Evolutionary conservation across 2,888 invertebrate genomes (phyloP), one percentile per base, ranked within the genome.

Genomic region (Limenitis arthemis): DNA sequence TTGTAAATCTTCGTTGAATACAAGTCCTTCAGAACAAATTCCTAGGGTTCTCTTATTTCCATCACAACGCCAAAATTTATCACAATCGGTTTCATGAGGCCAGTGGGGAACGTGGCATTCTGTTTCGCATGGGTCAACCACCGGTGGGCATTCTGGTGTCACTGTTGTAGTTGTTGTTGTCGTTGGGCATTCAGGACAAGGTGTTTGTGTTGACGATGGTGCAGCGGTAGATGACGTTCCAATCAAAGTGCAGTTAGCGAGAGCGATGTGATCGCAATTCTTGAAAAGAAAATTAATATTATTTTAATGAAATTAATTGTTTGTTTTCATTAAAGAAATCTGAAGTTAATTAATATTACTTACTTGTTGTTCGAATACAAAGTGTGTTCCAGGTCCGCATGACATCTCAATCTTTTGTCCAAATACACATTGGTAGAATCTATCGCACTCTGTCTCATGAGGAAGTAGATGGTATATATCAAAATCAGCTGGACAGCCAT

Each of bases 31-130:
- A 1, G 80, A 59, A 56, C 85, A 86, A 0, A 62, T 54, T 0
- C 65, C 63, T 30, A 79, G 32, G 12, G 69, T 61, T 1, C 70
- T 61, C 0, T 53, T 51, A 0, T 67, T 49, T 0, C 75, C 77
- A 4, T 72, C 64, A 44, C 85, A 86, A 0, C 65, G 55, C 74
- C 76, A 85, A 69, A 68, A 85, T 44, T 83, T 84, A 56, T 83
- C 78, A 38, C 85, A 83, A 28, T 78, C 77, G 0, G 61, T 68
- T 4, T 69, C 72, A 43, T 84, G 79, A 0, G 73, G 69, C 82
- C 83, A 85, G 0, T 80, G 77, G 0, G 67, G 62, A 2, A 74
- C 58, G 53, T 84, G 73, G 67, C 84, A 85, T 8, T 58, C 55
- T 0, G 66, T 55, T 29, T 55, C 49, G 56, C 84, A 83, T 61